Evolutionary conservation across 2,888 invertebrate species (phyloP), one percentile per base, ranked within the genome.

Genomic region (Trichogramma dendrolimi): DNA sequence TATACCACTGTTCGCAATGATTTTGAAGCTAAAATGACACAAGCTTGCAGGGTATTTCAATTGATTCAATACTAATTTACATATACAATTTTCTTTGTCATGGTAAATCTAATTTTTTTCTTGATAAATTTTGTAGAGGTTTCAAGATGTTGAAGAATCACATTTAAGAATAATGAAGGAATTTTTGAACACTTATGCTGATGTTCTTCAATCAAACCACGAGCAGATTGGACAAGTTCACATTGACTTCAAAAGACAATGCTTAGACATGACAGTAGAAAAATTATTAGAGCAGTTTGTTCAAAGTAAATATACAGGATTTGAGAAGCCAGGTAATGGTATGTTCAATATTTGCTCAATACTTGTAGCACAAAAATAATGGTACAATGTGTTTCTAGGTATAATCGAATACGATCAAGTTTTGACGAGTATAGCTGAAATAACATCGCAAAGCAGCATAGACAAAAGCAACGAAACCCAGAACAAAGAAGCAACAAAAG

Each of bases 91-190:
- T 49, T 55, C 4, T 41, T 52, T 11, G 7, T 48, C 44, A 11
- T 38, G 41, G 54, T 42, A 43, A 64, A 38, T 56, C 43, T 58
- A 41, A 58, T 51, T 38, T 55, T 49, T 49, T 48, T 39, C 44
- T 42, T 41, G 54, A 61, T 66, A 61, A 27, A 27, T 67, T 70
- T 73, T 73, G 5, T 68, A 87, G 86, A 90, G 92, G 78, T 97
- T 96, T 78, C 96, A 97, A 84, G 94, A 93, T 80, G 88, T 96
- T 38, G 96, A 97, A 80, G 93, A 94, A 75, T 87, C 90, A 61
- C 96, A 96, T 81, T 81, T 96, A 69, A 89, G 89, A 70, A 94
- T 94, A 79, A 96, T 97, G 95, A 94, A 94, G 77, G 92, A 94
- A 73, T 96, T 96, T 84, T 85, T 96, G 48, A 91, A 91, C 72